Evolutionary conservation across 2,797 vertebrate genomes (phyloP).

Genomic region (Cyclura pinguis): DNA sequence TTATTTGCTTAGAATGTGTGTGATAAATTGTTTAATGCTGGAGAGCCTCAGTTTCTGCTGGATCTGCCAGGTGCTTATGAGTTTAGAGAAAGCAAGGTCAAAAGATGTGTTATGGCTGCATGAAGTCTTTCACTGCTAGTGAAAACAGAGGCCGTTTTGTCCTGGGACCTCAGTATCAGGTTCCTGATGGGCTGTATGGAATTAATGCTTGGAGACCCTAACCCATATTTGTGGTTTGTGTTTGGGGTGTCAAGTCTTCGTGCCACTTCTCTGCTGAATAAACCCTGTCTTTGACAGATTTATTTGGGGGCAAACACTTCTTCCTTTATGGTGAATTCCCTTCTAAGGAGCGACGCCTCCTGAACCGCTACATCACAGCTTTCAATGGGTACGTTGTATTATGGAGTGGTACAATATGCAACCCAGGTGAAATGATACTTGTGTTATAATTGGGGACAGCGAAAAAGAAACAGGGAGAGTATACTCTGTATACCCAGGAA

Average conservation of each 20-base stretch:
- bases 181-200: too few relatives aligned
- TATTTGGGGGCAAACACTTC: conserved; percentile 87
- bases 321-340: conserved; percentile 92
- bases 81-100: background rate
- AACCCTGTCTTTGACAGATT: conserved; percentile 74
- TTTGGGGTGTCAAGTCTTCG: background rate
- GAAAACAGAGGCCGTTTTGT: background rate
- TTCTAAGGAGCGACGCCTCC: conserved; percentile 83
- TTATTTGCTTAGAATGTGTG: background rate
- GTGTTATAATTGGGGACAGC: background rate
- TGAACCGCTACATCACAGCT: conserved; percentile 88
- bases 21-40: background rate
- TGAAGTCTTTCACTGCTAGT: background rate
- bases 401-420: background rate
- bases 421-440: background rate
- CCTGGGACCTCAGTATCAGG: too few relatives aligned
- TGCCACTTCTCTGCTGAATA: background rate
- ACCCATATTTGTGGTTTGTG: background rate
- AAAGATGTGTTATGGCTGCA: background rate
- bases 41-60: background rate
- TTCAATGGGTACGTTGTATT: conserved; percentile 85
- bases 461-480: background rate
- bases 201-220: background rate
- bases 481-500: too few relatives aligned
- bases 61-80: too few relatives aligned